Evolutionary conservation across 53 echinoderm and acorn worm genomes (phyloP).

Genomic region (Apostichopus leukothele): DNA sequence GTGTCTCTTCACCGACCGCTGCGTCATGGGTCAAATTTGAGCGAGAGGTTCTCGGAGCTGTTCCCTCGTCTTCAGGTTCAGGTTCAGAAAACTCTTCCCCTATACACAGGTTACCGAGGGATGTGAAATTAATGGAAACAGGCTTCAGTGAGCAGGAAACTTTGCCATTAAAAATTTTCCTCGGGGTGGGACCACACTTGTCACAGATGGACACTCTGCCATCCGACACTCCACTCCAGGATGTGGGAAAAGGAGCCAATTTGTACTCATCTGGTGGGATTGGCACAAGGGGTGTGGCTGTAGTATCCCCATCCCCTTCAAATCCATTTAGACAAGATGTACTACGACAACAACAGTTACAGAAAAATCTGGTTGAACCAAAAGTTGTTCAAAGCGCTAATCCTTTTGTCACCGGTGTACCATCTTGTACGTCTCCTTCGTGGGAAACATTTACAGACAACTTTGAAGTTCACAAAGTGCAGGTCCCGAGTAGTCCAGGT

Average conservation of each 20-base stretch:
- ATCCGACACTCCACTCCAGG: conserved; percentile 29
- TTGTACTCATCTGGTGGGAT: conserved; percentile 12
- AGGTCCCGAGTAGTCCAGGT: conserved; percentile 5
- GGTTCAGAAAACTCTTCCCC: conserved; percentile 53
- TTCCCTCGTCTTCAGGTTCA: conserved; percentile 48
- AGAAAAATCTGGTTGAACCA: neutral
- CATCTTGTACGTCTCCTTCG: neutral
- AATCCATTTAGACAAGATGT: conserved; percentile 83
- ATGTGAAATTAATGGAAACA: conserved; percentile 5
- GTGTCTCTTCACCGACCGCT: conserved; percentile 49
- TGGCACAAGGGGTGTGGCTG: neutral
- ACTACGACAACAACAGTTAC: conserved; percentile 46
- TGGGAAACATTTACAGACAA: conserved; percentile 31
- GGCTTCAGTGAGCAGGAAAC: conserved; percentile 2
- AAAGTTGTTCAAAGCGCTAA: neutral
- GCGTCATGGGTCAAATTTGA: conserved; percentile 74
- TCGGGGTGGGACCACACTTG: neutral
- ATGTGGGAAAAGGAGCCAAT: conserved; percentile 19
- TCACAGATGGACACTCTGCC: conserved; percentile 27
- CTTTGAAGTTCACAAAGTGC: neutral
- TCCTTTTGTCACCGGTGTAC: conserved; percentile 22
- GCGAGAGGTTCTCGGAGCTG: conserved; percentile 42
- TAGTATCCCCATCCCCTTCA: conserved; percentile 47
- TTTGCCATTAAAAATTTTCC: conserved; percentile 7
- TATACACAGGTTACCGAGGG: neutral